Evolutionary conservation across 2,113 vertebrate genomes (phyloP), one percentile per base, ranked within the genome.

Genomic region (Hydropotes inermis): DNA sequence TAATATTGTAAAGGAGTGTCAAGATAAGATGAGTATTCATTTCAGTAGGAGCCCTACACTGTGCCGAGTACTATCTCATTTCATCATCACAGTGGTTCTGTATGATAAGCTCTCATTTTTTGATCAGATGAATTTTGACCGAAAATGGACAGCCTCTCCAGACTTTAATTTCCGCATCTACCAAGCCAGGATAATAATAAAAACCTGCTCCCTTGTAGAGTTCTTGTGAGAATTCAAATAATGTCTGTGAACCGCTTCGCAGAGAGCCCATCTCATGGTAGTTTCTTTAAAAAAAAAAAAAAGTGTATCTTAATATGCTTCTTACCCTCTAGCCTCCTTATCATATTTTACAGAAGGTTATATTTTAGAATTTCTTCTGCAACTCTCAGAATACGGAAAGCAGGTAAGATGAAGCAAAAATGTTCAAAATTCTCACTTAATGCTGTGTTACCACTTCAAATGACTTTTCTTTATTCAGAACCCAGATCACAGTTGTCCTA

Each of bases 401-500:
- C 5, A 36, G 16, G 19, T 57, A 89, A 82, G 4, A 3, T 47
- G 47, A 86, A 92, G 28, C 6, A n/a, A 54, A 13, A 70, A 54
- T 8, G 84, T 95, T 78, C n/a, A 76, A 92, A 92, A 45, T n/a
- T 19, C 43, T 87, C 30, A 54, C 25, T 54, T 70, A 39, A 23
- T 52, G 14, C 55, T 64, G 12, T 86, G 19, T 64, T 86, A 58
- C 55, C n/a, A 76, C 64, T 89, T 88, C 61, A 64, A 82, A 23
- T 95, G 50, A 28, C 13, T 64, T 94, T 83, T 94, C 61, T 50
- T 96, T 91, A 55, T 55, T 64, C 86, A 89, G 39, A 95, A 97
- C 85, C 17, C n/a, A 27, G 21, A 14, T 89, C 55, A 92, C 39
- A 74, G 89, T 50, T n/a, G 95, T 83, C 25, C 25, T 91, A 87